phyloP scores from a whole-genome alignment of 2,113 vertebrate genomes.

The Brachirus orientalis region DNA sequence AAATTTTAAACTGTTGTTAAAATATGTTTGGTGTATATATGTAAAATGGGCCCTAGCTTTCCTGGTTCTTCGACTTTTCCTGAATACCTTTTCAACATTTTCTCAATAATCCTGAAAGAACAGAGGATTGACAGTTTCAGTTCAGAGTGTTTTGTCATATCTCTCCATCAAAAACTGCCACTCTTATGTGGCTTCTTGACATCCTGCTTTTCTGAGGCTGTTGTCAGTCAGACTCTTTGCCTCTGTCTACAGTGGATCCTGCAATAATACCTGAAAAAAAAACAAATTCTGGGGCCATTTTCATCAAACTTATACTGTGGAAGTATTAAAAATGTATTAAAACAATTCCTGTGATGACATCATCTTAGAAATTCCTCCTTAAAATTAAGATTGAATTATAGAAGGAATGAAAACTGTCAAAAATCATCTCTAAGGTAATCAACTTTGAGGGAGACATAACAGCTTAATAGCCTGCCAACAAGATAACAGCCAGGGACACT shows the following conservation, averaged over 20 bases:
- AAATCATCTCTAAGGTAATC: background rate
- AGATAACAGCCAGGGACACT: slow-evolving; percentile 3
- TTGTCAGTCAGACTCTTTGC: slow-evolving; percentile 4
- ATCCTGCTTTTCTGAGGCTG: background rate
- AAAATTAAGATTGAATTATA: background rate
- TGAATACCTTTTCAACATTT: too few relatives aligned
- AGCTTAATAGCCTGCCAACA: slow-evolving; percentile 1
- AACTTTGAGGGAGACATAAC: slow-evolving; percentile 1
- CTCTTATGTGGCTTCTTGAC: slow-evolving; percentile 9
- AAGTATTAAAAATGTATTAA: too few relatives aligned
- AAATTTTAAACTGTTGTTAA: too few relatives aligned
- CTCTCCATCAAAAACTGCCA: background rate
- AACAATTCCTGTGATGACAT: too few relatives aligned
- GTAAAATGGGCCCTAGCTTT: background rate
- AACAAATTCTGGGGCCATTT: too few relatives aligned
- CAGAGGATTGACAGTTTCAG: slow-evolving; percentile 1
- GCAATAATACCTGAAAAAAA: background rate
- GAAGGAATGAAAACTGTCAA: slow-evolving; percentile 7
- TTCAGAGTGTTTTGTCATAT: background rate
- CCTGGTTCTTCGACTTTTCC: background rate
- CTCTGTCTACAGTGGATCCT: background rate
- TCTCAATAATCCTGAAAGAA: too few relatives aligned
- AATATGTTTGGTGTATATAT: too few relatives aligned
- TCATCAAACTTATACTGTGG: too few relatives aligned
- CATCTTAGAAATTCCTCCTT: too few relatives aligned